Base-by-base conservation (phyloP, 2,797 vertebrate species). In the Bradypodion ventrale region DNA sequence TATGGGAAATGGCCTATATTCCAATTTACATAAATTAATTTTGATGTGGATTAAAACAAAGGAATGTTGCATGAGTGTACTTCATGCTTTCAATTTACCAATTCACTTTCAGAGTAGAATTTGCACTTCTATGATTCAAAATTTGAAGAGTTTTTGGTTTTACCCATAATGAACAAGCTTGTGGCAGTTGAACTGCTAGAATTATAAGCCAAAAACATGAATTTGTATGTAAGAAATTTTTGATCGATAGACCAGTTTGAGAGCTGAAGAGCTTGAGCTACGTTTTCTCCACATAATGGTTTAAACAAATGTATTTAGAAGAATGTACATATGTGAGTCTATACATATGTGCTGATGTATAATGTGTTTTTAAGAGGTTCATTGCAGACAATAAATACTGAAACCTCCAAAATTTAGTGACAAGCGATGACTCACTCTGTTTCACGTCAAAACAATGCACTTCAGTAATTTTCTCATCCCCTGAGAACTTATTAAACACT, bases 401-500 rank as follows among this genome's bases (percentile, higher is more conserved):
- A 89, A 92, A 93, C 93, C 89, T 90, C 85, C 89, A 90, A 94
- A 94, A 93, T 89, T 76, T 87, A 82, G 90, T 94, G 92, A 93
- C 0, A 42, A 94, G 87, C 87, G 62, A 92, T 95, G 93, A 94
- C 89, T 94, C 74, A 0, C 92, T 95, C 93, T 92, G 93, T 92
- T 89, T 95, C 91, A 90, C 89, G 88, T 95, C 91, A 94, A 91
- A 95, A 94, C 95, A 96, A 94, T 94, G 92, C 86, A 56, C 93
- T 95, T 94, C 92, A 94, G 93, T 95, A 93, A 95, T 95, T 95
- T 96, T 91, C 91, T 85, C 73, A 72, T 96, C 95, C 92, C 94
- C 91, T 35, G 94, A 94, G 96, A 93, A 90, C 82, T 92, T 95
- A 96, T 95, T 96, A 95, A 96, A 93, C 84, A 90, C 93, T 93